Percentiles rank a stretch among this genome's conserved stretches.
phyloP scores from a whole-genome alignment of 2,888 invertebrate species.

The Charanyca ferruginea region DNA sequence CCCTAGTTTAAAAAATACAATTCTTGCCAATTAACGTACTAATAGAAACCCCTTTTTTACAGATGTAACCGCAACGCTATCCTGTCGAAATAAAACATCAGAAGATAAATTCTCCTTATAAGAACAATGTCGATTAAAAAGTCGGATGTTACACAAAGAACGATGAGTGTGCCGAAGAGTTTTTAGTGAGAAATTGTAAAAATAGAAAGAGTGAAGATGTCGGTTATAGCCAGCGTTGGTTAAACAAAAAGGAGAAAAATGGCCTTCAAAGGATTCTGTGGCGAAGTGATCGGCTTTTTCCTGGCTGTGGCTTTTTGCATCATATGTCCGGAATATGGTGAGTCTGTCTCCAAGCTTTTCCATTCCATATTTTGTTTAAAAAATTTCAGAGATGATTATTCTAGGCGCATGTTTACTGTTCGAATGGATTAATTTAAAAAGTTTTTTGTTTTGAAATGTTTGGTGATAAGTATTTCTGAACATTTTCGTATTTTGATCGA shows the following conservation, averaged over 20 bases:
- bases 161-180: slow-evolving; percentile 74
- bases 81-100: slow-evolving; percentile 45
- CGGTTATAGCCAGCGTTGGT: slow-evolving; percentile 86
- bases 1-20: too few relatives aligned
- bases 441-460: slow-evolving; percentile 19
- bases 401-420: slow-evolving; percentile 15
- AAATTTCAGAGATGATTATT: slow-evolving; percentile 10
- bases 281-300: slow-evolving; percentile 87
- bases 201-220: slow-evolving; percentile 84
- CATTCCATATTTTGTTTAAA: slow-evolving; percentile 13
- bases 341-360: slow-evolving; percentile 66
- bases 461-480: not conserved
- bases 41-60: slow-evolving; percentile 68
- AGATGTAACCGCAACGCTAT: slow-evolving; percentile 75
- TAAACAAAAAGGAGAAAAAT: slow-evolving; percentile 85
- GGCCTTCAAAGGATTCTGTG: slow-evolving; percentile 85
- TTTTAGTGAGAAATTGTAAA: slow-evolving; percentile 79
- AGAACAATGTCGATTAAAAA: slow-evolving; percentile 77
- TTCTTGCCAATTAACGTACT: too few relatives aligned
- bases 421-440: slow-evolving; percentile 18
- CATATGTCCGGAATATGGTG: slow-evolving; percentile 88
- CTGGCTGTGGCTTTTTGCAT: slow-evolving; percentile 87
- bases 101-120: slow-evolving; percentile 61
- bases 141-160: slow-evolving; percentile 74
- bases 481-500: not conserved